A percentile compares a stretch with the other conserved stretches of the same genome.
Evolutionary conservation across 1,140 invertebrate genomes (phyloP).

Genomic region (Drosophila pseudoobscura): DNA sequence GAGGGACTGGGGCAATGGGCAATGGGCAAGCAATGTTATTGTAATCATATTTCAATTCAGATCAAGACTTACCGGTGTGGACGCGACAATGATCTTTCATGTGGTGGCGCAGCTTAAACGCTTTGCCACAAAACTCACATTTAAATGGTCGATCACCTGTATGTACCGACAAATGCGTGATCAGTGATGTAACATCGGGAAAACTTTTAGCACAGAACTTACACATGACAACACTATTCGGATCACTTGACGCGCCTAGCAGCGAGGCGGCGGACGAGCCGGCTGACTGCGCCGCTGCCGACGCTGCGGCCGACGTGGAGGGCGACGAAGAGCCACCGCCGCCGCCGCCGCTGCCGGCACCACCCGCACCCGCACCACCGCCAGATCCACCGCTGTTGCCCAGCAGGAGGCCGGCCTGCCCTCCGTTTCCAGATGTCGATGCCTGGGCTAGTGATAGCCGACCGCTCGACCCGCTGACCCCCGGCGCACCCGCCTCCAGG

Average conservation of each 20-base stretch:
- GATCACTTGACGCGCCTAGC: slow-evolving; percentile 85
- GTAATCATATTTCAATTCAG: slow-evolving; percentile 2
- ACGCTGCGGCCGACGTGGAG: slow-evolving; percentile 75
- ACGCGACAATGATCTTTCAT: slow-evolving; percentile 97
- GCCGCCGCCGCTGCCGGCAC: slow-evolving; percentile 32
- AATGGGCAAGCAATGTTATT: not conserved
- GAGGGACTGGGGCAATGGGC: not conserved
- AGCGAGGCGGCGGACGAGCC: slow-evolving; percentile 44
- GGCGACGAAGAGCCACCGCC: slow-evolving; percentile 68
- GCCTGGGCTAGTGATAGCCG: slow-evolving; percentile 7
- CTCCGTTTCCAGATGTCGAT: slow-evolving; percentile 16
- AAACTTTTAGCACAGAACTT: slow-evolving; percentile 96
- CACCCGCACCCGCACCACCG: slow-evolving; percentile 13
- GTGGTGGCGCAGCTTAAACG: slow-evolving; percentile 94
- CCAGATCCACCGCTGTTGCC: slow-evolving; percentile 15
- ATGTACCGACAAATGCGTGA: slow-evolving; percentile 93
- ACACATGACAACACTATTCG: slow-evolving; percentile 91
- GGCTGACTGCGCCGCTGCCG: slow-evolving; percentile 80
- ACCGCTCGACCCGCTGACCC: slow-evolving; percentile 11
- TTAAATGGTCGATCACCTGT: slow-evolving; percentile 95
- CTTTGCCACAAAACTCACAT: slow-evolving; percentile 95
- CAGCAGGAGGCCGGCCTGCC: slow-evolving; percentile 4
- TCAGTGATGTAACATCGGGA: slow-evolving; percentile 93
- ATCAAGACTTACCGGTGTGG: slow-evolving; percentile 88
- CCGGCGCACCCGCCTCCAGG: slow-evolving; percentile 26